Conservation (phyloP, 1,140 invertebrate genomes). For the Neelides sp. region DNA sequence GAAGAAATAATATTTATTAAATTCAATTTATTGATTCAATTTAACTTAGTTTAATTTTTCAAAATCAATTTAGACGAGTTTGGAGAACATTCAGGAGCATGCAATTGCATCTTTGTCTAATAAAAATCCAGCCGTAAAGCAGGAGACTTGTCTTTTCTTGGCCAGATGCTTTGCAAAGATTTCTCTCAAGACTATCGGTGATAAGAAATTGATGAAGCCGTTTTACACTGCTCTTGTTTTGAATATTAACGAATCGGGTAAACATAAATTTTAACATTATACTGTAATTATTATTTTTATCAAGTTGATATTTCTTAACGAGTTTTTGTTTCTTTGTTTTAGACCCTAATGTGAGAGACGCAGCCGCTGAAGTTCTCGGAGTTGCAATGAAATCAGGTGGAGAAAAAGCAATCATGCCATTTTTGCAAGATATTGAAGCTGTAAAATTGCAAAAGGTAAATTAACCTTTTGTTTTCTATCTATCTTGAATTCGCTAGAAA, state of each 20-base stretch:
- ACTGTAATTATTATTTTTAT: background rate
- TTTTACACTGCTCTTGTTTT: constrained; percentile 68
- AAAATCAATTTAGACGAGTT: constrained; percentile 48
- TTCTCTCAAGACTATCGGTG: constrained; percentile 52
- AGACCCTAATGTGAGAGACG: constrained; percentile 73
- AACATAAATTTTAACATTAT: constrained; percentile 6
- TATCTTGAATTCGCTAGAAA: too few relatives aligned
- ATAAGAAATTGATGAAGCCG: constrained; percentile 83
- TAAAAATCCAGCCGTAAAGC: constrained; percentile 89
- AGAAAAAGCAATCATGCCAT: constrained; percentile 74
- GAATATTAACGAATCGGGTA: constrained; percentile 69
- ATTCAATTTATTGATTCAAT: too few relatives aligned
- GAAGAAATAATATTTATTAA: background rate
- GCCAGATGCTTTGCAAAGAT: constrained; percentile 66
- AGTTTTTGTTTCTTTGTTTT: constrained; percentile 33
- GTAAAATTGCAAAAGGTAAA: constrained; percentile 79
- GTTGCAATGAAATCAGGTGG: constrained; percentile 85
- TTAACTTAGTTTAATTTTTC: constrained; percentile 19
- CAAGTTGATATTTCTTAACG: too few relatives aligned
- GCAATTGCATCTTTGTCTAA: constrained; percentile 69
- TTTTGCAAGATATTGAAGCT: constrained; percentile 73
- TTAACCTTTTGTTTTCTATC: too few relatives aligned
- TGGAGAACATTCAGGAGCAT: constrained; percentile 81
- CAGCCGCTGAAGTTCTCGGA: constrained; percentile 78
- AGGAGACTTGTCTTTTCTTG: constrained; percentile 81